phyloP scores from a whole-genome alignment of 2,113 vertebrate species.

The Apaloderma vittatum region DNA sequence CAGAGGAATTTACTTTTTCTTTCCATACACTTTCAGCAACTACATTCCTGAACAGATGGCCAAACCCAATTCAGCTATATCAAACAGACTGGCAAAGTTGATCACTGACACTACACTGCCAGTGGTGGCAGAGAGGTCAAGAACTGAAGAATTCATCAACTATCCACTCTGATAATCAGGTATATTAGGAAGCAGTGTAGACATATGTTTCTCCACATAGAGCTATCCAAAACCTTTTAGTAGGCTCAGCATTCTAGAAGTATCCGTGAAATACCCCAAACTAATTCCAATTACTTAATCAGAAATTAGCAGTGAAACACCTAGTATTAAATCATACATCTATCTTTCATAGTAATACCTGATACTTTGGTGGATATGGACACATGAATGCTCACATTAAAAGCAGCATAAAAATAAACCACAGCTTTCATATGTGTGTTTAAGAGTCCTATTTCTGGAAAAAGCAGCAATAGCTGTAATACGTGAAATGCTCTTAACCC shows the following conservation, averaged over 20 bases:
- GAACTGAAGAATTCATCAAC: not conserved
- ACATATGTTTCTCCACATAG: not conserved
- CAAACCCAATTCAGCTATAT: not conserved
- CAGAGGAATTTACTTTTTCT: not conserved
- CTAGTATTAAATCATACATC: fast-evolving
- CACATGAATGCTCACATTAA: not conserved
- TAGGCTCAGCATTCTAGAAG: not conserved
- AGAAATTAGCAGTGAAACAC: not conserved
- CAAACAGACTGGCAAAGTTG: not conserved
- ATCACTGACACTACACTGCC: not conserved
- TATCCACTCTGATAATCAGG: not conserved
- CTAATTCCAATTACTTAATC: not conserved
- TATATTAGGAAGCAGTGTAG: too few species aligned
- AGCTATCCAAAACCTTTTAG: not conserved
- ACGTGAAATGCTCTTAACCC: not conserved
- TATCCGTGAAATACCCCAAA: not conserved
- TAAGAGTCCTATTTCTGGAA: not conserved
- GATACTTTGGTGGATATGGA: not conserved
- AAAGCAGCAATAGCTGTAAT: not conserved
- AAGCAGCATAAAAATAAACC: not conserved
- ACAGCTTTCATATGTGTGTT: not conserved
- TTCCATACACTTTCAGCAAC: fast-evolving
- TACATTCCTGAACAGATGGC: not conserved
- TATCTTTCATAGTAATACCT: not conserved
- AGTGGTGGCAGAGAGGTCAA: not conserved